A percentile compares a stretch with the other conserved stretches of the same genome.
These are phyloP conservation scores for Mastigias papua DNA, from an alignment of 30 jellyfish, hydroid and myxozoan genomes.

Conservation along the genomic window DNA sequence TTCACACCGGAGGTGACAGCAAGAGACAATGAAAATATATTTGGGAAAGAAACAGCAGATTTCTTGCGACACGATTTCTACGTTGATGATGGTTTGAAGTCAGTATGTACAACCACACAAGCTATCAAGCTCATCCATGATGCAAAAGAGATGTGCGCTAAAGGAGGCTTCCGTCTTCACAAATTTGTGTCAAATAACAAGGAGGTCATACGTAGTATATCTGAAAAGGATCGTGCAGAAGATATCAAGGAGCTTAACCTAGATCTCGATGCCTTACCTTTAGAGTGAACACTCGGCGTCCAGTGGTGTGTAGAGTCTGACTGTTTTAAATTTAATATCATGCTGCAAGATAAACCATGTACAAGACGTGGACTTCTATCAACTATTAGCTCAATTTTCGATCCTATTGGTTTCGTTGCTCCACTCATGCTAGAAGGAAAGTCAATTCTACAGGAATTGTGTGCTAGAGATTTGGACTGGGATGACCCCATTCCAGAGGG, in stretches of 20 bases:
- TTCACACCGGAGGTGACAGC: slow-evolving; percentile 58
- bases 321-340: slow-evolving; percentile 16
- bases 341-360: background rate
- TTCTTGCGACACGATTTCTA: slow-evolving; percentile 48
- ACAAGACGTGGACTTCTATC: slow-evolving; percentile 20
- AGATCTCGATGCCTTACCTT: slow-evolving; percentile 27
- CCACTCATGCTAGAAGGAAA: slow-evolving; percentile 41
- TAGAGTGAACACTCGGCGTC: slow-evolving; percentile 59
- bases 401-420: slow-evolving; percentile 47
- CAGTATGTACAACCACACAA: slow-evolving; percentile 7
- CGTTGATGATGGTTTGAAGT: slow-evolving; percentile 57
- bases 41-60: background rate
- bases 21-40: slow-evolving; percentile 26
- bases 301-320: slow-evolving; percentile 67
- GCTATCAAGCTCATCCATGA: slow-evolving; percentile 17
- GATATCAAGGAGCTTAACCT: slow-evolving; percentile 45
- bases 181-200: slow-evolving; percentile 28
- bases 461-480: slow-evolving; percentile 38
- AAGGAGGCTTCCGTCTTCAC: slow-evolving; percentile 51
- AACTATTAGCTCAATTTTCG: slow-evolving; percentile 43
- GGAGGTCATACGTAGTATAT: slow-evolving; percentile 42
- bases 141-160: background rate
- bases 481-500: slow-evolving; percentile 54
- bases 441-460: slow-evolving; percentile 37
- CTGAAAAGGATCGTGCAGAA: slow-evolving; percentile 39